A percentile compares a stretch with the other conserved stretches of the same genome.
Conservation (phyloP, 2,888 invertebrate species). For the Crematogaster levior region DNA sequence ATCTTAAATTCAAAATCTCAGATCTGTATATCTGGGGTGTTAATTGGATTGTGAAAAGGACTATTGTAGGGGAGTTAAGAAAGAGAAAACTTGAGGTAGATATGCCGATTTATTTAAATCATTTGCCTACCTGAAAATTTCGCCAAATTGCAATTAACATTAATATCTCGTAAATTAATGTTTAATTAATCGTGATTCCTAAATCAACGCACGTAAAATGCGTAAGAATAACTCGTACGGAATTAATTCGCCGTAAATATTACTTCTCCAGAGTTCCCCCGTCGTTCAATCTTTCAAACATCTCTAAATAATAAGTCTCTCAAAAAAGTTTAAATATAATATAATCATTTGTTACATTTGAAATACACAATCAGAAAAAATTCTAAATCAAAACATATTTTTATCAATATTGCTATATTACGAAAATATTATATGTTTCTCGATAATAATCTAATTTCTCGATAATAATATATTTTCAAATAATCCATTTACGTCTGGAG, state of each 20-base stretch:
- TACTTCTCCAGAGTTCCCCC: neutral
- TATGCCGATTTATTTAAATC: slow-evolving; percentile 53
- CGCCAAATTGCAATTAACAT: slow-evolving; percentile 39
- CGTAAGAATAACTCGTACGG: slow-evolving; percentile 18
- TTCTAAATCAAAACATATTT: neutral
- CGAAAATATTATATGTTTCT: slow-evolving; percentile 20
- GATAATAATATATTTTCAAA: neutral
- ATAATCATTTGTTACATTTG: neutral
- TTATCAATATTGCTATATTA: neutral
- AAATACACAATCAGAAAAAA: neutral
- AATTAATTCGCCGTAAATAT: slow-evolving; percentile 21
- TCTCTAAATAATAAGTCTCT: neutral
- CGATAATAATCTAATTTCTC: too few species aligned
- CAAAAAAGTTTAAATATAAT: neutral
- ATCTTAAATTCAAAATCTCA: neutral
- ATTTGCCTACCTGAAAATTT: slow-evolving; percentile 45
- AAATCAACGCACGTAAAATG: slow-evolving; percentile 31
- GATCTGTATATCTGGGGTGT: neutral
- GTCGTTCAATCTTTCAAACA: neutral
- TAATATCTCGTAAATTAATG: slow-evolving; percentile 37
- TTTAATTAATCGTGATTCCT: slow-evolving; percentile 15
- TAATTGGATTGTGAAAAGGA: neutral
- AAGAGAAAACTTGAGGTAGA: slow-evolving; percentile 33
- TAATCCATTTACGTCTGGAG: neutral
- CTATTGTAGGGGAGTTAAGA: neutral